Base-by-base conservation (phyloP, 2,888 invertebrate genomes). In the Perizoma affinitatum region DNA sequence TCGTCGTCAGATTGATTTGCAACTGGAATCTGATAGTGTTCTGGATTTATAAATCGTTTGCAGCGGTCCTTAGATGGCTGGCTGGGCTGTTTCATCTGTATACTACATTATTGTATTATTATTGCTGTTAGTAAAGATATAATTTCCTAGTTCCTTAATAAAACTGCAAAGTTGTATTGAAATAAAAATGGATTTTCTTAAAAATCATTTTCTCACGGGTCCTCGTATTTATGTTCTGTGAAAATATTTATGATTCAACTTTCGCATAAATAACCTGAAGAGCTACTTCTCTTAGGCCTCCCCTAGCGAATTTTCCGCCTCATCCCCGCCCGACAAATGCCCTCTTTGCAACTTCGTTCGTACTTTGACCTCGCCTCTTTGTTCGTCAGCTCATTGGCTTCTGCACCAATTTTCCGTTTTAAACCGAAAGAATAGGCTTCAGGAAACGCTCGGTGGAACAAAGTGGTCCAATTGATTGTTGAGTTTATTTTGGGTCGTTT, bases 221-320 rank as follows among this genome's bases (percentile, higher is more conserved):
- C 1, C 35, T n/a, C n/a, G 6, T n/a, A 43, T 51, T 57, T 51
- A 51, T 45, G 40, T 5, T 5, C 50, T 45, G 50, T 40, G 35
- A 52, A 56, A 61, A 56, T 56, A 35, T 10, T 22, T 49, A 45
- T 53, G 35, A 41, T 43, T 58, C 55, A 52, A 51, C 41, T 50
- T 22, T 54, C 51, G 36, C 54, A 64, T 67, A 68, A 75, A 72
- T 72, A 73, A 69, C 58, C 57, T 59, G 47, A 60, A 65, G 52
- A 63, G 63, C 36, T 69, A 58, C 64, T 61, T 54, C 49, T 54
- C 57, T 48, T 41, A 50, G 48, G 61, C 41, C 55, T 64, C 70
- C 70, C 69, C 64, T 51, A 48, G 61, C 64, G 65, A 70, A 75
- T 82, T 82, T 81, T 80, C 76, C 73, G 66, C 71, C 62, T 72